Conservation (phyloP, 2,888 invertebrate species). For the Drosophila ochracea region DNA sequence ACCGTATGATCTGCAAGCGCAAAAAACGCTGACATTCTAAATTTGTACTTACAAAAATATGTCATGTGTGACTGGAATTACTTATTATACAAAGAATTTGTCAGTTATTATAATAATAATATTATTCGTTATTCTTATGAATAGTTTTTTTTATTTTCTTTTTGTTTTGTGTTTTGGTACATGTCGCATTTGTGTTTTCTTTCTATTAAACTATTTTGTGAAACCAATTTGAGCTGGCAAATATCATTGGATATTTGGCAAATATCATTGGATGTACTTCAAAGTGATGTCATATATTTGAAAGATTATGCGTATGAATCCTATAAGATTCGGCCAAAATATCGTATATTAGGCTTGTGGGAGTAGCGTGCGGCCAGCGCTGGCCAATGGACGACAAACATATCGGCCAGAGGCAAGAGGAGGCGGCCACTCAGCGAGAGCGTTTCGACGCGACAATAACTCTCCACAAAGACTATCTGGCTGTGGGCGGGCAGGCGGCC, state of each 20-base stretch:
- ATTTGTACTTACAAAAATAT: not conserved
- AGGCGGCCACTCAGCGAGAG: conserved; percentile 96
- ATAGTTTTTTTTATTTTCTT: not conserved
- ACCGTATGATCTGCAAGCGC: conserved; percentile 77
- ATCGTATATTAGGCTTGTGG: conserved; percentile 87
- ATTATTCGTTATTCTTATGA: not conserved
- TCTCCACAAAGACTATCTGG: conserved; percentile 96
- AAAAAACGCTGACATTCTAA: not conserved
- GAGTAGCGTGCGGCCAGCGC: conserved; percentile 86
- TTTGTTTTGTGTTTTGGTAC: not conserved
- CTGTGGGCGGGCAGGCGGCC: conserved; percentile 87
- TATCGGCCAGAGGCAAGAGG: conserved; percentile 92
- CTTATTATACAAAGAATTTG: not conserved
- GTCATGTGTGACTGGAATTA: not conserved
- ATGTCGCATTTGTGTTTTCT: not conserved
- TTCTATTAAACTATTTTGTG: not conserved
- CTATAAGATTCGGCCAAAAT: conserved; percentile 91
- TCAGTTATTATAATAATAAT: not conserved
- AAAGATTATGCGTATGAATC: not conserved
- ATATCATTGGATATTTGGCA: not conserved
- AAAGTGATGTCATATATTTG: not conserved
- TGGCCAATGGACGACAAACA: conserved; percentile 97
- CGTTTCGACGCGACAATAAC: conserved; percentile 95
- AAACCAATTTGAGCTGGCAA: not conserved
- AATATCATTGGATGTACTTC: not conserved